These are phyloP conservation scores for Lampropteryx suffumata DNA, from an alignment of 2,888 invertebrate species.

Conservation along the genomic window DNA sequence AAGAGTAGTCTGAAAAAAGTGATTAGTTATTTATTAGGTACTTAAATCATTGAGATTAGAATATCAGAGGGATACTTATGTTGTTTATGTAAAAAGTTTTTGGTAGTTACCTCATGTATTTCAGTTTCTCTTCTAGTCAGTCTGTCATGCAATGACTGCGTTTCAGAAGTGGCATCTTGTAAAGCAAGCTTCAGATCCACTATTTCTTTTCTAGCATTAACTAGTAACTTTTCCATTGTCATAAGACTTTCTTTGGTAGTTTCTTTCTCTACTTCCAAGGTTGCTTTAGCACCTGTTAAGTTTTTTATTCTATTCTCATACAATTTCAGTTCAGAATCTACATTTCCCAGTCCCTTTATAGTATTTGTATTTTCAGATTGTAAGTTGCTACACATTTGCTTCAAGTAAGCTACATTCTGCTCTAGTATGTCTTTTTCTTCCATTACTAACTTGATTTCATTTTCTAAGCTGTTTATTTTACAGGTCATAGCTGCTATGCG, in stretches of 20 bases:
- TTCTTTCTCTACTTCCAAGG: constrained; percentile 85
- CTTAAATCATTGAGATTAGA: too few relatives aligned
- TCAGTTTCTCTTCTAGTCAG: constrained; percentile 56
- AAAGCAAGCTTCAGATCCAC: constrained; percentile 84
- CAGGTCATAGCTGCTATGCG: constrained; percentile 65
- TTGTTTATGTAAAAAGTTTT: too few relatives aligned
- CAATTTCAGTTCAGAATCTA: constrained; percentile 69
- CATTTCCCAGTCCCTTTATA: constrained; percentile 50
- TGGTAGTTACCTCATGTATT: constrained; percentile 54
- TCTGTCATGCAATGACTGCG: constrained; percentile 79
- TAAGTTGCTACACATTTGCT: constrained; percentile 71
- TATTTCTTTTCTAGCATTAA: constrained; percentile 86
- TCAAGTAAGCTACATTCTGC: constrained; percentile 69
- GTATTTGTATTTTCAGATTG: constrained; percentile 55
- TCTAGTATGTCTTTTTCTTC: constrained; percentile 71
- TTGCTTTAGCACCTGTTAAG: constrained; percentile 81
- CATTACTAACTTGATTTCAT: constrained; percentile 68
- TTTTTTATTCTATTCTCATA: constrained; percentile 74
- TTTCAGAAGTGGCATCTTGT: constrained; percentile 86
- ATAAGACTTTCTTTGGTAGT: constrained; percentile 82
- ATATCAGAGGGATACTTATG: too few relatives aligned
- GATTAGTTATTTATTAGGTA: neutral
- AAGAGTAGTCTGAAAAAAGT: constrained; percentile 52
- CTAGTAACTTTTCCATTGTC: constrained; percentile 84
- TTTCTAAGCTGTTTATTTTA: constrained; percentile 67